phyloP scores from a whole-genome alignment of 2,797 vertebrate genomes.

The Bothrops alternatus region DNA sequence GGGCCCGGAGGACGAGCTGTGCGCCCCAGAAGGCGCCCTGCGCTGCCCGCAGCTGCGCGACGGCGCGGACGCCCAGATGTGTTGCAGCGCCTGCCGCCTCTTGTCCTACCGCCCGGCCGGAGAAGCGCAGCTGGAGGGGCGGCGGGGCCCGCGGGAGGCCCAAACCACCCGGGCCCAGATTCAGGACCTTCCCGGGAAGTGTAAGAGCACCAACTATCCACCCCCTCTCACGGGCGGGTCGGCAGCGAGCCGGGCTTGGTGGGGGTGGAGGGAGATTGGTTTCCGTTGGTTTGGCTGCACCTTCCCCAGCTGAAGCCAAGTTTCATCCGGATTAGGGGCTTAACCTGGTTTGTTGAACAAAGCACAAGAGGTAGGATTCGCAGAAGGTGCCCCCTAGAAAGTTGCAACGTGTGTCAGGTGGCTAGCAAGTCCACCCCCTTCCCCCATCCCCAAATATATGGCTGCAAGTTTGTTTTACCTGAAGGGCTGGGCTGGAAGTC shows the following conservation, averaged over 20 bases:
- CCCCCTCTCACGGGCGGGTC: background rate
- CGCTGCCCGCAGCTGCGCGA: background rate
- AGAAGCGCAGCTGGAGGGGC: background rate
- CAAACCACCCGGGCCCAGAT: rapidly evolving
- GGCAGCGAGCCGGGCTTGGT: background rate
- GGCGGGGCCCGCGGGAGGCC: background rate
- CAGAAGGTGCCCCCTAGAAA: background rate
- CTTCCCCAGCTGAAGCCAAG: background rate
- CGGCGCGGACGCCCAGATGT: background rate
- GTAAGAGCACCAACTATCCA: background rate
- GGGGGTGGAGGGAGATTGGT: background rate
- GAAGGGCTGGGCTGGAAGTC: background rate
- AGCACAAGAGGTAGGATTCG: background rate
- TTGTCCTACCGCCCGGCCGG: background rate
- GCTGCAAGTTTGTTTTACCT: background rate
- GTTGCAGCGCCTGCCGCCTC: background rate
- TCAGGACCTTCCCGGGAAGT: background rate
- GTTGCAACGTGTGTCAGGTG: background rate
- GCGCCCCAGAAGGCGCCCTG: background rate
- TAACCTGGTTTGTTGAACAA: background rate
- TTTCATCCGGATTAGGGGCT: background rate
- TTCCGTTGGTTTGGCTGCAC: background rate
- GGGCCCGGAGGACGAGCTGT: background rate
- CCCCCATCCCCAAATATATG: background rate
- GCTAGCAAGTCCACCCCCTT: background rate